These are phyloP conservation scores for Metridium senile DNA, from an alignment of 92 coral and sea anemone species.

Conservation along the genomic window DNA sequence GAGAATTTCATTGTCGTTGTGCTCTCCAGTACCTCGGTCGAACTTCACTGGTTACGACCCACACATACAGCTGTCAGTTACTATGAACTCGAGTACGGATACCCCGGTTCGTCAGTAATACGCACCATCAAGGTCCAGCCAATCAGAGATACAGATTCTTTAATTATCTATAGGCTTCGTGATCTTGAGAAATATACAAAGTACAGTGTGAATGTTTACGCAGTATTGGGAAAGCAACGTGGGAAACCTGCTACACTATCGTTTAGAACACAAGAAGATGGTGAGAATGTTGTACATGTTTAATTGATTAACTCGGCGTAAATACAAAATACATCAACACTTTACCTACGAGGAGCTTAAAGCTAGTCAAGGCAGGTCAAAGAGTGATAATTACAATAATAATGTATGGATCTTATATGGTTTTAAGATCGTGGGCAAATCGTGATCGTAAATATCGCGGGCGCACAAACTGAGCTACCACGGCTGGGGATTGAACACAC, in stretches of 20 bases:
- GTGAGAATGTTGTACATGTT: not conserved
- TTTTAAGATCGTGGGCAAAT: too few relatives aligned
- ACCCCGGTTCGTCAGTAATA: not conserved
- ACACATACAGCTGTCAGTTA: constrained; percentile 8
- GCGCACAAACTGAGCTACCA: too few relatives aligned
- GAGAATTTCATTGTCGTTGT: constrained; percentile 1
- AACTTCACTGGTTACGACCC: constrained; percentile 26
- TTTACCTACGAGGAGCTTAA: too few relatives aligned
- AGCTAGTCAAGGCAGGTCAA: too few relatives aligned
- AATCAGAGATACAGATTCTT: not conserved
- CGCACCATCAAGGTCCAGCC: not conserved
- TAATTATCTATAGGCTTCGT: not conserved
- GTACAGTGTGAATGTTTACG: constrained; percentile 30
- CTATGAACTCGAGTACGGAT: constrained; percentile 23
- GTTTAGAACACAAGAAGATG: constrained; percentile 25
- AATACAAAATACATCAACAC: too few relatives aligned
- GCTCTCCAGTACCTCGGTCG: constrained; percentile 6
- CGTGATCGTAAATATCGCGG: too few relatives aligned
- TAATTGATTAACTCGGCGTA: not conserved
- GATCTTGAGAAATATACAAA: constrained; percentile 20
- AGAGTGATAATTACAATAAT: not conserved
- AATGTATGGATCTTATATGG: not conserved
- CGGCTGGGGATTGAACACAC: too few relatives aligned
- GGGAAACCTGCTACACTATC: constrained; percentile 15
- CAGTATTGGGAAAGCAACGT: constrained; percentile 11